A percentile compares a stretch with the other conserved stretches of the same genome.
phyloP scores from a whole-genome alignment of 37 sponge, comb jelly and placozoan species.

The Bolinopsis microptera region DNA sequence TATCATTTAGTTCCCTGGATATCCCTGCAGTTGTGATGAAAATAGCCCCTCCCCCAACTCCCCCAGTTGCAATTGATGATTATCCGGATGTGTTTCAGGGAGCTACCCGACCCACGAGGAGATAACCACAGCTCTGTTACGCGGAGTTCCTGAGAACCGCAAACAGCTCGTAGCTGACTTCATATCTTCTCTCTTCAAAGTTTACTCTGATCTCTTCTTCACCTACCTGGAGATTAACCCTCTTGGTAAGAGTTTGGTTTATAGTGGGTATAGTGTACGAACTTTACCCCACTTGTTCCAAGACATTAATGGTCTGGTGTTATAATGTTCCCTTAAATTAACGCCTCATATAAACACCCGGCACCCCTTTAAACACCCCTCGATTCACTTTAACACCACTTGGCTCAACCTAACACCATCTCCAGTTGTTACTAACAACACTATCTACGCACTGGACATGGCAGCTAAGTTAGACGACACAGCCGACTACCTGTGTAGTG shows the following conservation, averaged over 20 bases:
- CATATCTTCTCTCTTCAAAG: constrained; percentile 75
- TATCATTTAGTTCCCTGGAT: too few relatives aligned
- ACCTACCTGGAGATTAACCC: constrained; percentile 97
- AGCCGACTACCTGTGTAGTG: constrained; percentile 91
- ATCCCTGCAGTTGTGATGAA: too few relatives aligned
- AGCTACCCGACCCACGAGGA: neutral
- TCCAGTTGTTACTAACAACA: constrained; percentile 71
- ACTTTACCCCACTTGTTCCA: too few relatives aligned
- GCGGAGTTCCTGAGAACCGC: neutral
- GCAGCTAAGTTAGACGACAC: constrained; percentile 94
- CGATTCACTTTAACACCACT: too few relatives aligned
- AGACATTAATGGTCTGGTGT: too few relatives aligned
- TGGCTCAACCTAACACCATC: neutral
- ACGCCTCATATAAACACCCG: too few relatives aligned
- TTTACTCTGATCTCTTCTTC: constrained; percentile 89
- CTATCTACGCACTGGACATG: constrained; percentile 81
- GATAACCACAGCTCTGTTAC: neutral
- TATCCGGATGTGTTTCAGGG: too few relatives aligned
- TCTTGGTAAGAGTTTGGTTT: constrained; percentile 76
- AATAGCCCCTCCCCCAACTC: too few relatives aligned
- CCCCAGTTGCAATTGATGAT: too few relatives aligned
- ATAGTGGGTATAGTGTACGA: neutral
- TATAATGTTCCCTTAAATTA: too few relatives aligned
- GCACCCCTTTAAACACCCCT: too few relatives aligned
- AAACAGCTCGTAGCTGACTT: constrained; percentile 74